Evolutionary conservation across 2,113 vertebrate genomes (phyloP).

Genomic region (Lophotis ruficrista): DNA sequence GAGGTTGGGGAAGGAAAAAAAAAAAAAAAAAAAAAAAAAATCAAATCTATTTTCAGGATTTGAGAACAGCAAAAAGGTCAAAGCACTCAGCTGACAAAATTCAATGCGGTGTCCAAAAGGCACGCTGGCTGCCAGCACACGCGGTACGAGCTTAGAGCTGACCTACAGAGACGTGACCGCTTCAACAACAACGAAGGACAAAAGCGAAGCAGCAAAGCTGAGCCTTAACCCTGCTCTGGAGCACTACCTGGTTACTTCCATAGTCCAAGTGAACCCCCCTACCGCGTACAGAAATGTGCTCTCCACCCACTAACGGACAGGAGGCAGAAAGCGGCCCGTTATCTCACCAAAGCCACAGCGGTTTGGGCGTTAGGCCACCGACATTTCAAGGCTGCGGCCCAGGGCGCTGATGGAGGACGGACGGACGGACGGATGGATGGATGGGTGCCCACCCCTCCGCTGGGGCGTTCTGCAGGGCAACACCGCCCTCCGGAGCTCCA

Average conservation of each 20-base stretch:
- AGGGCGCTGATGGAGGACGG: fast-evolving
- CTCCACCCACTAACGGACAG: fast-evolving
- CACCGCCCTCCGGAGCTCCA: background rate
- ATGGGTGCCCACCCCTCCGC: no score
- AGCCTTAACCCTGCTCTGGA: background rate
- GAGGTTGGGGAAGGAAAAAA: background rate
- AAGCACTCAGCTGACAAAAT: background rate
- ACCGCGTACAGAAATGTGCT: background rate
- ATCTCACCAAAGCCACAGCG: fast-evolving
- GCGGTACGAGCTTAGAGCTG: background rate
- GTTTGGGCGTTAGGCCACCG: fast-evolving
- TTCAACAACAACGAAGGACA: no score
- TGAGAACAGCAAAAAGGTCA: slow-evolving; percentile 33
- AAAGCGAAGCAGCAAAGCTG: background rate
- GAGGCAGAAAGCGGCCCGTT: fast-evolving
- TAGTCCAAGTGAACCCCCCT: fast-evolving
- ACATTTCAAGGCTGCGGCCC: fast-evolving
- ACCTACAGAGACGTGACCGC: background rate
- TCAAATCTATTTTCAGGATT: background rate
- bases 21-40: background rate
- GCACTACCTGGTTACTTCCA: background rate
- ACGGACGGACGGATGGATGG: no score
- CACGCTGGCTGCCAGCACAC: background rate
- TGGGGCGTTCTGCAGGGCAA: background rate
- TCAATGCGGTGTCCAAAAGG: background rate